A percentile compares a stretch with the other conserved stretches of the same genome.
phyloP scores from a whole-genome alignment of 2,888 invertebrate genomes.

The Acronicta leporina region DNA sequence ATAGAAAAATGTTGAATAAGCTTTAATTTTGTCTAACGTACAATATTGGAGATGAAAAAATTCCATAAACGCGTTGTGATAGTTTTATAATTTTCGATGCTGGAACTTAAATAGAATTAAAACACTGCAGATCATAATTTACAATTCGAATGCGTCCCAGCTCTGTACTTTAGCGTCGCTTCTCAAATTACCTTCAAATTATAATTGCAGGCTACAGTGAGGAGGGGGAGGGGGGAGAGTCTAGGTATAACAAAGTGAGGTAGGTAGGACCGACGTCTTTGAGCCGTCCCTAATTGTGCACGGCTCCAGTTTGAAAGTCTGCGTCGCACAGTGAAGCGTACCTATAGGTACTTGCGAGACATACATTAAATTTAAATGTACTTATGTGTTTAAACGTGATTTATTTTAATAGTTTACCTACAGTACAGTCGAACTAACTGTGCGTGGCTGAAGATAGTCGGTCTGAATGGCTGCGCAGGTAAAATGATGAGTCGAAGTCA shows the following conservation, averaged over 20 bases:
- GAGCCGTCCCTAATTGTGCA: constrained; percentile 51
- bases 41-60: no score
- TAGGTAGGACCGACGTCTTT: constrained; percentile 36
- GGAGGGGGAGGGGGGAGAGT: constrained; percentile 21
- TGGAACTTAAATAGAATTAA: neutral
- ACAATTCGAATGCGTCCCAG: constrained; percentile 27
- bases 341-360: constrained; percentile 21
- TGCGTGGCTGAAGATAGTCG: no score
- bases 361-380: constrained; percentile 29
- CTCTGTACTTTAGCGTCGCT: constrained; percentile 15
- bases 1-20: neutral
- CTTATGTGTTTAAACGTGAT: constrained; percentile 18
- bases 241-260: constrained; percentile 42
- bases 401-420: neutral
- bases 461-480: no score
- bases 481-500: no score
- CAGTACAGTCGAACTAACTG: no score
- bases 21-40: neutral
- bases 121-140: constrained; percentile 20
- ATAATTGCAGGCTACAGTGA: constrained; percentile 43
- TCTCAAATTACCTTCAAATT: constrained; percentile 50
- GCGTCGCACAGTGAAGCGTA: constrained; percentile 21
- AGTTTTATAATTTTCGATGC: no score
- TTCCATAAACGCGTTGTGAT: no score
- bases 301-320: constrained; percentile 24